Evolutionary conservation across 2,888 invertebrate species (phyloP).

Genomic region (Rhagonycha fulva): DNA sequence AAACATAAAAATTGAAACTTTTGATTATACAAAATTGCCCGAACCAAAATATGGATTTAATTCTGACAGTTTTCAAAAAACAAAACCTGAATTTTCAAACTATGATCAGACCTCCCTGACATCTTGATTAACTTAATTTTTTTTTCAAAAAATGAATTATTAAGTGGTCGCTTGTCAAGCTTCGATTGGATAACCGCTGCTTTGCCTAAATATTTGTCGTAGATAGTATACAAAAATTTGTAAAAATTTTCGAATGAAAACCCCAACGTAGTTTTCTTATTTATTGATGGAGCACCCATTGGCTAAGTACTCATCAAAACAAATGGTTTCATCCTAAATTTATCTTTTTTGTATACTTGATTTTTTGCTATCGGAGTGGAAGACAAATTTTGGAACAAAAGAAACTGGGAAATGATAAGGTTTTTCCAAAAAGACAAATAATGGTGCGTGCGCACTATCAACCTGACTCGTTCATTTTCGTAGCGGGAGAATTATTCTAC

Average conservation of each 20-base stretch:
- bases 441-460: constrained; percentile 29
- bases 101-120: not conserved
- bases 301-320: not conserved
- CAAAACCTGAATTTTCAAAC: not conserved
- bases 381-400: not conserved
- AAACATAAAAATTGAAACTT: no score
- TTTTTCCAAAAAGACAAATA: not conserved
- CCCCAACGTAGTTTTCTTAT: no score
- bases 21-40: not conserved
- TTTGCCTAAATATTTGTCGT: not conserved
- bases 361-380: not conserved
- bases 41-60: not conserved
- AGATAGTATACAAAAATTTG: not conserved
- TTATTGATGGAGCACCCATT: no score
- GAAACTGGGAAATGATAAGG: not conserved
- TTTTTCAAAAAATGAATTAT: no score
- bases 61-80: not conserved
- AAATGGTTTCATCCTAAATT: not conserved
- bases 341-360: not conserved
- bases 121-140: not conserved
- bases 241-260: no score
- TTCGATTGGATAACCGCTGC: no score
- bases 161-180: no score
- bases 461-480: constrained; percentile 28
- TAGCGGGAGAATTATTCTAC: constrained; percentile 33